Evolutionary conservation across 2,797 vertebrate species (phyloP).

Genomic region (Micromesistius poutassou): DNA sequence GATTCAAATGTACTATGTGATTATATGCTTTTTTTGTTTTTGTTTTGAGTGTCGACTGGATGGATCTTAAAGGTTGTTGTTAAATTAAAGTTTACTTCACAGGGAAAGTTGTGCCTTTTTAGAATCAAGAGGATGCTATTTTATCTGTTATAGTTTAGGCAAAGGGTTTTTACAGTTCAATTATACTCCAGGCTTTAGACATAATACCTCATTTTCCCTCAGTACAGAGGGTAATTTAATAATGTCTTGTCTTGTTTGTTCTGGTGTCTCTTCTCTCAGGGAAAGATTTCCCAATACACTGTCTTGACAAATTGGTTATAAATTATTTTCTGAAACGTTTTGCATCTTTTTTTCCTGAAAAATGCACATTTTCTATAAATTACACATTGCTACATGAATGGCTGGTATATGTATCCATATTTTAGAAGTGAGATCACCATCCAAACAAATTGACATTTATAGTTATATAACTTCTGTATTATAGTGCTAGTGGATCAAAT

Average conservation of each 20-base stretch:
- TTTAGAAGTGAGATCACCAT: background rate
- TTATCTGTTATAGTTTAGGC: slow-evolving; percentile 2
- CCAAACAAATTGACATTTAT: background rate
- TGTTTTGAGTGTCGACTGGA: background rate
- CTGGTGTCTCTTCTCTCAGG: slow-evolving; percentile 49
- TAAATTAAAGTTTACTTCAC: background rate
- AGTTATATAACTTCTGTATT: background rate
- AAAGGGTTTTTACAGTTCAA: background rate
- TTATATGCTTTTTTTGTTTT: slow-evolving; percentile 1
- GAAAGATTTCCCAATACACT: slow-evolving; percentile 28
- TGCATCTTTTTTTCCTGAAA: background rate
- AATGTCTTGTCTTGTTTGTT: slow-evolving; percentile 28
- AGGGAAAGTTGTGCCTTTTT: background rate
- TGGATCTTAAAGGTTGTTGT: background rate
- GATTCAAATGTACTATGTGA: background rate
- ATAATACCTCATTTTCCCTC: slow-evolving; percentile 41
- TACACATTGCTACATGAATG: background rate
- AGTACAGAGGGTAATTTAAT: slow-evolving; percentile 18
- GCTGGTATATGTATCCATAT: background rate
- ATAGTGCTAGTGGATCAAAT: background rate
- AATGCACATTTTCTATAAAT: background rate
- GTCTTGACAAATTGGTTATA: slow-evolving; percentile 47
- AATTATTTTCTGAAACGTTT: slow-evolving; percentile 21
- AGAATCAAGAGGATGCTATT: background rate
- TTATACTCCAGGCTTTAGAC: background rate